Evolutionary conservation across 2,888 invertebrate genomes (phyloP).

Genomic region (Microplitis manilae): DNA sequence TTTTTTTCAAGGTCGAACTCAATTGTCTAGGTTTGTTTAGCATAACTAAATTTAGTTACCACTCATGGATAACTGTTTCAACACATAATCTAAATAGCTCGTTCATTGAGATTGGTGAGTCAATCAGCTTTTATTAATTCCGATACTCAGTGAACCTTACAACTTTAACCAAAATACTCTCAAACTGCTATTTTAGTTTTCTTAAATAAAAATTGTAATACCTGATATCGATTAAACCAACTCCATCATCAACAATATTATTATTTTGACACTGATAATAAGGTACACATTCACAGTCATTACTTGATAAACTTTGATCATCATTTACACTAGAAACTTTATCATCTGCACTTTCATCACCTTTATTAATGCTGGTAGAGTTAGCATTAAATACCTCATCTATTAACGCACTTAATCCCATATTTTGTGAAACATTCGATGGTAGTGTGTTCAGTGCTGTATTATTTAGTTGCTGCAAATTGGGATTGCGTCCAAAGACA

Average conservation of each 20-base stretch:
- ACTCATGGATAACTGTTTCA: no score
- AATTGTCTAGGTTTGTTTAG: no score
- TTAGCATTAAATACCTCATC: constrained; percentile 28
- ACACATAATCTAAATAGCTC: no score
- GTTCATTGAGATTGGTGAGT: no score
- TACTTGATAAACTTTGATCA: not conserved
- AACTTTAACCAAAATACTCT: no score
- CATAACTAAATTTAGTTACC: no score
- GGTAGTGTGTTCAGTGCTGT: not conserved
- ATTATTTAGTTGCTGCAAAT: not conserved
- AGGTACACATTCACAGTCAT: constrained; percentile 80
- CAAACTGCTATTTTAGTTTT: no score
- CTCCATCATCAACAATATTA: constrained; percentile 79
- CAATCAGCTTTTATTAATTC: no score
- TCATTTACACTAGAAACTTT: not conserved
- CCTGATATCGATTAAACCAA: constrained; percentile 84
- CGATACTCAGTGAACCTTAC: no score
- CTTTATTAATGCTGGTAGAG: constrained; percentile 8
- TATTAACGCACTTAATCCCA: constrained; percentile 35
- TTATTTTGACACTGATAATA: constrained; percentile 82
- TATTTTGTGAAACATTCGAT: not conserved
- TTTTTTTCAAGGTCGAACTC: no score
- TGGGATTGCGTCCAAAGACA: constrained; percentile 14
- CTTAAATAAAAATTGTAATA: constrained; percentile 56
- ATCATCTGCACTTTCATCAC: not conserved